A percentile compares a stretch with the other conserved stretches of the same genome.
phyloP scores from a whole-genome alignment of 2,113 vertebrate species.

The Atherinomorus stipes region DNA sequence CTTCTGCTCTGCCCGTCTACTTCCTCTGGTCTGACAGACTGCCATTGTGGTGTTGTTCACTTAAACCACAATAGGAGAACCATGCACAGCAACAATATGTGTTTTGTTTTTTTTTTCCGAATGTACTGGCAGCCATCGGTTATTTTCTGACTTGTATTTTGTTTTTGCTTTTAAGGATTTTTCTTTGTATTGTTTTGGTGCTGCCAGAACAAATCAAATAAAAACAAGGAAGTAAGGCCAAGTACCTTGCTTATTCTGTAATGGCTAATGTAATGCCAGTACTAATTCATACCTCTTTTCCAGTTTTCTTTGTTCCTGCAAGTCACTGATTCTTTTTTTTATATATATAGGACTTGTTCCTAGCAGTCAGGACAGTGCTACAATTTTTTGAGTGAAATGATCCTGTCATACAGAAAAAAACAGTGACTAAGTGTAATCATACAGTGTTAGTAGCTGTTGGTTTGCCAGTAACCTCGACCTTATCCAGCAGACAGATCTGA shows the following conservation, averaged over 20 bases:
- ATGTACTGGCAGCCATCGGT: not conserved
- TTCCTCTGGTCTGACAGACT: slow-evolving; percentile 52
- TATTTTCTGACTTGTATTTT: not conserved
- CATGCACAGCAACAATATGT: not conserved
- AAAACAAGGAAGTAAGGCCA: too few relatives aligned
- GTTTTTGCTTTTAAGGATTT: not conserved
- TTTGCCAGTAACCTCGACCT: not conserved
- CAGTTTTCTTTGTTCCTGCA: too few relatives aligned
- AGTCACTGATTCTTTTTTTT: too few relatives aligned
- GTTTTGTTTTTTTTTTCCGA: not conserved
- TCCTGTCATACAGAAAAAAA: not conserved
- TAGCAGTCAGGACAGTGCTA: not conserved
- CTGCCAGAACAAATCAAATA: too few relatives aligned
- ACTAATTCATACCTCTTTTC: too few relatives aligned
- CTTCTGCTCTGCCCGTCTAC: slow-evolving; percentile 53
- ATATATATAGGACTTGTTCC: too few relatives aligned
- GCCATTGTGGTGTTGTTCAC: slow-evolving; percentile 1
- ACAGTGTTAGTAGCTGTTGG: not conserved
- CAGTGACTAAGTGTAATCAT: not conserved
- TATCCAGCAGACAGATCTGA: not conserved
- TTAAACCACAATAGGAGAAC: slow-evolving; percentile 7
- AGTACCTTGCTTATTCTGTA: too few relatives aligned
- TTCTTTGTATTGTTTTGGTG: too few relatives aligned
- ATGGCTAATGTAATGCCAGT: too few relatives aligned
- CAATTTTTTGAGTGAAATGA: too few relatives aligned